Evolutionary conservation across 2,113 vertebrate genomes (phyloP).

Genomic region (Zapornia atra): DNA sequence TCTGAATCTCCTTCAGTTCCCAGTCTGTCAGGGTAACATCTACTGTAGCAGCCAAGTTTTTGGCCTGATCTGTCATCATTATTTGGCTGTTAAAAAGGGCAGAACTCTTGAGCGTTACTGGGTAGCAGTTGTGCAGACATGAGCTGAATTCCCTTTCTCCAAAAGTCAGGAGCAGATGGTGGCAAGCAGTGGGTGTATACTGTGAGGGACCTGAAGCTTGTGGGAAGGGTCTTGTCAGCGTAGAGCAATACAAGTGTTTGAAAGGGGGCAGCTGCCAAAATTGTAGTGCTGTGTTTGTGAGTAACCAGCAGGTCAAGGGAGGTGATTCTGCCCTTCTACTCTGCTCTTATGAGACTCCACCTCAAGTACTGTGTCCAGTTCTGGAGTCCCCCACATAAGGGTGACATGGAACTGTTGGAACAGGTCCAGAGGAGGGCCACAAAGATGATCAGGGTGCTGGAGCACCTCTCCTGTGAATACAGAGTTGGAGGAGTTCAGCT

Average conservation of each 20-base stretch:
- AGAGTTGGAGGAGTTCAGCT: too few species aligned
- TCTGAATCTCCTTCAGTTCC: neutral
- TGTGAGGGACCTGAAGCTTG: neutral
- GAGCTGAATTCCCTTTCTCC: neutral
- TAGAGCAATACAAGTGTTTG: neutral
- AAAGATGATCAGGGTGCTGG: too few species aligned
- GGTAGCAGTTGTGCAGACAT: neutral
- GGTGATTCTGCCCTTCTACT: too few species aligned
- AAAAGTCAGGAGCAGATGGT: neutral
- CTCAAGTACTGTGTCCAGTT: too few species aligned
- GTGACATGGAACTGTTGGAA: too few species aligned
- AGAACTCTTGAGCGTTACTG: neutral
- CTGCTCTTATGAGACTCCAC: too few species aligned
- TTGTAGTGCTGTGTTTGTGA: rapidly evolving
- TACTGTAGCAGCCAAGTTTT: neutral
- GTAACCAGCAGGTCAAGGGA: neutral
- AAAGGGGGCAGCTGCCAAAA: neutral
- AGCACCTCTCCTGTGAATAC: too few species aligned
- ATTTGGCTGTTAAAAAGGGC: neutral
- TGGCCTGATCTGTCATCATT: neutral
- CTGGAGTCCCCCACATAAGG: too few species aligned
- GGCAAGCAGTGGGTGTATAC: neutral
- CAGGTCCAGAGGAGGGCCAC: too few species aligned
- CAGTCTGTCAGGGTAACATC: neutral
- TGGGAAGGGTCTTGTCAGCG: neutral